phyloP scores from a whole-genome alignment of 2,797 vertebrate genomes.

The Amblyopsis hoosieri region DNA sequence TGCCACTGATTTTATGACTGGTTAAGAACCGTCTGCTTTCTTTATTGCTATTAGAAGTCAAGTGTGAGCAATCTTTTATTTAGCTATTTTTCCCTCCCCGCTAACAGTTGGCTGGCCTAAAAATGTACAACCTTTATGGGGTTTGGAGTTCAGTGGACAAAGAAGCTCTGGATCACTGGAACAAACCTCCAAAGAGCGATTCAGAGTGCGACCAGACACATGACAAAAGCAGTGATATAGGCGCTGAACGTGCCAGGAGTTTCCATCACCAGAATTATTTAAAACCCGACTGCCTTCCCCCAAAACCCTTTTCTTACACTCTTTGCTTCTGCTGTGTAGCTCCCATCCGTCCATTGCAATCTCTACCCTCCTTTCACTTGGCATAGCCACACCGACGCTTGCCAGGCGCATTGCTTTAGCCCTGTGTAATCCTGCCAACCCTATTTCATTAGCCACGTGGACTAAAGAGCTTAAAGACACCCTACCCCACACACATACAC shows the following conservation, averaged over 20 bases:
- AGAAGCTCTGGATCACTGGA: constrained; percentile 26
- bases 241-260: constrained; percentile 35
- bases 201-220: constrained; percentile 32
- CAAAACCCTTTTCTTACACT: constrained; percentile 39
- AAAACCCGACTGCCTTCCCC: constrained; percentile 31
- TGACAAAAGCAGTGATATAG: constrained; percentile 35
- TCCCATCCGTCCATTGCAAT: constrained; percentile 47
- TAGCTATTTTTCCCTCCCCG: constrained; percentile 56
- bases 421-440: constrained; percentile 81
- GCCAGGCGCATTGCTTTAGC: constrained; percentile 79
- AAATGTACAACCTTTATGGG: constrained; percentile 62
- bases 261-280: constrained; percentile 44
- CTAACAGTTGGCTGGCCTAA: constrained; percentile 62
- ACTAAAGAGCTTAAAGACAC: constrained; percentile 83
- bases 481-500: constrained; percentile 45
- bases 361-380: constrained; percentile 62
- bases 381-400: constrained; percentile 72
- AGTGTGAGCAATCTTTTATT: constrained; percentile 73
- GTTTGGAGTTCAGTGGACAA: constrained; percentile 39
- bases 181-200: constrained; percentile 41
- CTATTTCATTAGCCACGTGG: constrained; percentile 82
- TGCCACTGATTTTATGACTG: constrained; percentile 78
- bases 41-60: constrained; percentile 77
- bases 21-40: constrained; percentile 81
- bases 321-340: constrained; percentile 36